Evolutionary conservation across 2,113 vertebrate species (phyloP).

Genomic region (Hymenochirus boettgeri): DNA sequence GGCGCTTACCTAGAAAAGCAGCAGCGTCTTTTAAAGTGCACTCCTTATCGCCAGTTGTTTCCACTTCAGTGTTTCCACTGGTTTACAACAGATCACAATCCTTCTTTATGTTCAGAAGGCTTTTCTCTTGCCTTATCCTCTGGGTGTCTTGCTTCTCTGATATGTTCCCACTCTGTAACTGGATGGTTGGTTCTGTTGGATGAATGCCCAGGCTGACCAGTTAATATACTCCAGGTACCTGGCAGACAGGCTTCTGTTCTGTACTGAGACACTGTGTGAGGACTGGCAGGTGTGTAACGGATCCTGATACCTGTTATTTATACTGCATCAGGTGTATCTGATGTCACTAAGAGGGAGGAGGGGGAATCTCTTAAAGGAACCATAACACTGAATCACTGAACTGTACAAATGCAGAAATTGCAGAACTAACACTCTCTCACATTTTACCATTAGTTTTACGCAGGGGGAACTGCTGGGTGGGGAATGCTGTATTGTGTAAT

Average conservation of each 20-base stretch:
- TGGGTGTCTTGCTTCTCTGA: conserved; percentile 18
- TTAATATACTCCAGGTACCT: conserved; percentile 18
- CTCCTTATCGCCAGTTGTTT: conserved; percentile 13
- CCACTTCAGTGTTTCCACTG: conserved; percentile 2
- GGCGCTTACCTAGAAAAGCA: too few species aligned
- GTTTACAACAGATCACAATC: too few species aligned
- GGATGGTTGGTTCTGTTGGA: background rate
- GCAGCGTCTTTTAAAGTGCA: conserved; percentile 3
- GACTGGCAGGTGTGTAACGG: conserved; percentile 37
- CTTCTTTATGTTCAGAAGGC: background rate
- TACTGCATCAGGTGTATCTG: conserved; percentile 34
- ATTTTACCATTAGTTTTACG: too few species aligned
- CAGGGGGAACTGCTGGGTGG: too few species aligned
- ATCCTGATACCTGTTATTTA: conserved; percentile 37
- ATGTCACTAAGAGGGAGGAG: conserved; percentile 26
- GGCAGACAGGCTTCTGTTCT: background rate
- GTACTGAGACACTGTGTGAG: conserved; percentile 1
- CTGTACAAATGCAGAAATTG: too few species aligned
- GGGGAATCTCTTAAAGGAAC: conserved; percentile 32
- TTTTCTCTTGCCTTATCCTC: background rate
- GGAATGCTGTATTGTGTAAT: too few species aligned
- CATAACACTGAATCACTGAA: too few species aligned
- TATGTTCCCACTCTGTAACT: conserved; percentile 12
- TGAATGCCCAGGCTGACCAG: conserved; percentile 20
- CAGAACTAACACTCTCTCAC: too few species aligned